A percentile compares a stretch with the other conserved stretches of the same genome.
Evolutionary conservation across 2,888 invertebrate species (phyloP).

Genomic region (Mongoloraphidia duomilia): DNA sequence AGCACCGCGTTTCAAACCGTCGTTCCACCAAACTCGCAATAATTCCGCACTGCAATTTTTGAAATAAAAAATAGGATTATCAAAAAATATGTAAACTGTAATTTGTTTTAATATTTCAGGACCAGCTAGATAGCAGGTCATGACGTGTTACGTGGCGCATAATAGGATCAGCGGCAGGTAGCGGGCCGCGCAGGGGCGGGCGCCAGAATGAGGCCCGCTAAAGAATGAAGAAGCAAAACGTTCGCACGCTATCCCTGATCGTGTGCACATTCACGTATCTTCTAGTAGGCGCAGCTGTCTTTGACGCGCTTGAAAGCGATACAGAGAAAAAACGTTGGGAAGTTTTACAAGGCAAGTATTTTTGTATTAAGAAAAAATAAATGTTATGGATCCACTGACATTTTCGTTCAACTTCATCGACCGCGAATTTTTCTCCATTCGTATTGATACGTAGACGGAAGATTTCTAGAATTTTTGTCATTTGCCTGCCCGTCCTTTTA

Average conservation of each 20-base stretch:
- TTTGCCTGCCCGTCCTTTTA: no score
- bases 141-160: constrained; percentile 15
- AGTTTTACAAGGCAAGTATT: constrained; percentile 62
- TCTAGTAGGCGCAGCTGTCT: constrained; percentile 96
- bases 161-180: constrained; percentile 30
- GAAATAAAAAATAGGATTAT: not conserved
- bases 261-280: constrained; percentile 99
- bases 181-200: constrained; percentile 32
- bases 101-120: not conserved
- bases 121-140: constrained; percentile 12
- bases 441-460: no score
- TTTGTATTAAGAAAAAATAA: no score
- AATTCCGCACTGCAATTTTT: not conserved
- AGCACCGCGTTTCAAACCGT: no score
- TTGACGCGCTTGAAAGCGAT: constrained; percentile 96
- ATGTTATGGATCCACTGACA: no score
- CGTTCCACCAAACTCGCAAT: no score
- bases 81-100: not conserved
- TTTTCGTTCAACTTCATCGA: no score
- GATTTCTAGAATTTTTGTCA: no score
- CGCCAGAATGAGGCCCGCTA: constrained; percentile 49
- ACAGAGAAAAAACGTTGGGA: constrained; percentile 85
- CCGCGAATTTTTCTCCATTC: no score
- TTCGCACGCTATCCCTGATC: constrained; percentile 98
- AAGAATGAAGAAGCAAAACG: constrained; percentile 99